Evolutionary conservation across 2,797 vertebrate genomes (phyloP), one percentile per base, ranked within the genome.

Genomic region (Nyctalus aviator): DNA sequence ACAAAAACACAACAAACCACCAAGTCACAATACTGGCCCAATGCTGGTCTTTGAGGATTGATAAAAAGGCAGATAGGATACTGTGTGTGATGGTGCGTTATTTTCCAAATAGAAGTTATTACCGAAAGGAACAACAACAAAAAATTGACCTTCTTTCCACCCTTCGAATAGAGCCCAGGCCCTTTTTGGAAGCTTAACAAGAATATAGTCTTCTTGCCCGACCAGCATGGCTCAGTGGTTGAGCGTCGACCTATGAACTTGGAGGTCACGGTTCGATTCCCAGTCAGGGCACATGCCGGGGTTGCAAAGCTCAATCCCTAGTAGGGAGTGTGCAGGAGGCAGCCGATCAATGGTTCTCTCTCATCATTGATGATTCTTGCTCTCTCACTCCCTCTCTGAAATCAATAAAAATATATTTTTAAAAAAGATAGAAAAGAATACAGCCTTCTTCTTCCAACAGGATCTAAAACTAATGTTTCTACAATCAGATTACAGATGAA

Each of bases 401-500:
- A 64, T n/a, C 62, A n/a, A 64, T 64, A 17, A 17, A 64, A 30
- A 59, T 27, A 3, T 62, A 6, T 62, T 62, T 30, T 14, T 6
- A 3, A 30, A 55, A 55, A 55, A 55, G 21, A 55, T 12, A 62
- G 59, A 62, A 64, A 64, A 64, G 15, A 64, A 73, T 2, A 76
- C 4, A 68, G 5, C 32, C 15, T 84, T 82, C 64, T 78, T 75
- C 69, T 72, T 57, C 71, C 9, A 78, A 30, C 0, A 68, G 69
- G 15, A 21, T 93, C 37, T 73, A 82, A 88, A 86, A 48, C 44
- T 27, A 86, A 55, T 62, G 53, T 46, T 59, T 76, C 27, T 48
- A 37, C 5, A 78, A 84, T 3, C n/a, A 76, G n/a, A 55, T 68
- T 84, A 79, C 88, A 77, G 72, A 91, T 9, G 18, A 90, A 95